Percentiles rank a stretch among this genome's conserved stretches.
These are phyloP conservation scores for Amphipyra tragopoginis DNA, from an alignment of 2,888 invertebrate species.

Conservation along the genomic window DNA sequence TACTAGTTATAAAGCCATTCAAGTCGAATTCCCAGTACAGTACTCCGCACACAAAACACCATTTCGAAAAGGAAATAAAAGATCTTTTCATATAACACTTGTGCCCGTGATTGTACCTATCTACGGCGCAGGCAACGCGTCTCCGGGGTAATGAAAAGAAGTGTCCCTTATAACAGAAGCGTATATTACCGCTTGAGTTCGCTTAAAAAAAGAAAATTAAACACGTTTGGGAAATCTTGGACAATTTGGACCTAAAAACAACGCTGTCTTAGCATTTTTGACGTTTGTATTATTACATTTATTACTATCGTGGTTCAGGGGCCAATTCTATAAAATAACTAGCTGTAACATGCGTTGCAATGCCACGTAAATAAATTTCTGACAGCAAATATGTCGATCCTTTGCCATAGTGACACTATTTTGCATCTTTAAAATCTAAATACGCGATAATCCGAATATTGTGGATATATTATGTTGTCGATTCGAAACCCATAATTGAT, in stretches of 20 bases:
- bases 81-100: slow-evolving; percentile 66
- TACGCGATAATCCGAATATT: no score
- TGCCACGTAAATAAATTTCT: no score
- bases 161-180: slow-evolving; percentile 71
- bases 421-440: no score
- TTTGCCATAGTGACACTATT: no score
- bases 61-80: slow-evolving; percentile 54
- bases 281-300: neutral
- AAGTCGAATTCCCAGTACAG: slow-evolving; percentile 49
- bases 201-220: slow-evolving; percentile 62
- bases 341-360: no score
- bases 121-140: slow-evolving; percentile 65
- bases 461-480: no score
- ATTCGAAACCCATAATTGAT: no score
- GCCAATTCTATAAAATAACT: no score
- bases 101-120: slow-evolving; percentile 69
- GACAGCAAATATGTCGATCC: no score
- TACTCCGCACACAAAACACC: slow-evolving; percentile 55
- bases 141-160: slow-evolving; percentile 77
- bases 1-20: slow-evolving; percentile 40
- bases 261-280: slow-evolving; percentile 4
- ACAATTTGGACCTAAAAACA: slow-evolving; percentile 38
- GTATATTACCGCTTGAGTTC: slow-evolving; percentile 71
- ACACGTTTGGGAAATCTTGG: slow-evolving; percentile 68
- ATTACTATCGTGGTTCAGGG: no score